A percentile compares a stretch with the other conserved stretches of the same genome.
Conservation (phyloP, 2,888 invertebrate genomes). For the Amiota minor region DNA sequence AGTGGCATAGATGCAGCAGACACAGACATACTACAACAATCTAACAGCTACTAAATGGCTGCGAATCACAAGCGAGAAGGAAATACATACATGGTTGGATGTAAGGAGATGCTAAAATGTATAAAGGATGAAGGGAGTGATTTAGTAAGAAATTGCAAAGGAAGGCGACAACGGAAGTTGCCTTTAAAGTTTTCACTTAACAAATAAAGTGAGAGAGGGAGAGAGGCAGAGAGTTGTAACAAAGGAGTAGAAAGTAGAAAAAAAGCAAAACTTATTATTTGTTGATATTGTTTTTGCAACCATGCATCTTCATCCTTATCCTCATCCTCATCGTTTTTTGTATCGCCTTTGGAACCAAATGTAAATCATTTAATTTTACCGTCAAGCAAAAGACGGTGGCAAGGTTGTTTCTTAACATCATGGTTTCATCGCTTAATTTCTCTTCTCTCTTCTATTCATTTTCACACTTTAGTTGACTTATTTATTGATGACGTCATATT, state of each 20-base stretch:
- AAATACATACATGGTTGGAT: neutral
- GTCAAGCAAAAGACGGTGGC: neutral
- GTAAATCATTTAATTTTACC: constrained; percentile 45
- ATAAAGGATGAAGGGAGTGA: neutral
- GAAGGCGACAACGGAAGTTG: constrained; percentile 9
- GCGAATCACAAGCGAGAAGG: too few relatives aligned
- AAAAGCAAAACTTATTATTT: neutral
- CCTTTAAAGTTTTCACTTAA: constrained; percentile 24
- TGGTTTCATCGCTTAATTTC: constrained; percentile 9
- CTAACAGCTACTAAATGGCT: too few relatives aligned
- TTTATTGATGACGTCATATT: too few relatives aligned
- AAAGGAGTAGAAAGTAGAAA: too few relatives aligned
- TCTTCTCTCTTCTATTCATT: constrained; percentile 1
- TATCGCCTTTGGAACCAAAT: constrained; percentile 36
- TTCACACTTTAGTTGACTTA: constrained; percentile 37
- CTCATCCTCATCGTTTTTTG: neutral
- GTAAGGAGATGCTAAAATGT: too few relatives aligned
- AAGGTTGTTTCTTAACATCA: constrained; percentile 19
- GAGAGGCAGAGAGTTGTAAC: too few relatives aligned
- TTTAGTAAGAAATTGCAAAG: constrained; percentile 1
- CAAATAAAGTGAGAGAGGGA: too few relatives aligned
- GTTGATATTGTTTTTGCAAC: constrained; percentile 3
- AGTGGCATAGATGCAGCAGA: neutral
- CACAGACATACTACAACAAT: too few relatives aligned
- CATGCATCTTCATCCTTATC: neutral